Percentiles rank a stretch among this genome's conserved stretches.
Evolutionary conservation across 2,113 vertebrate species (phyloP).

Genomic region (Dinomys branickii): DNA sequence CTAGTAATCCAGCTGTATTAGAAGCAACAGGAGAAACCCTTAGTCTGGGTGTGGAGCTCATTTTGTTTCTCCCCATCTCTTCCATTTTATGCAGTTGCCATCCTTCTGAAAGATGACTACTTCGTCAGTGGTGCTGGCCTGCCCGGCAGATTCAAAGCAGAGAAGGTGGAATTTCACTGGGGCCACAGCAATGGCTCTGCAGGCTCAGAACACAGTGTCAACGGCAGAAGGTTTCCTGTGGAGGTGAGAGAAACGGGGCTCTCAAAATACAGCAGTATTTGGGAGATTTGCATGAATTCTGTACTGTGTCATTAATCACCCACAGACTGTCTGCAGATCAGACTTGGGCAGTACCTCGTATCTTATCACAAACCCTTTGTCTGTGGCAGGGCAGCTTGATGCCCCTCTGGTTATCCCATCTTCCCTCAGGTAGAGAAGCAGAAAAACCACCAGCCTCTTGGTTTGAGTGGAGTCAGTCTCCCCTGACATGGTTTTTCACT

Average conservation of each 20-base stretch:
- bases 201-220: slow-evolving; percentile 97
- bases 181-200: slow-evolving; percentile 95
- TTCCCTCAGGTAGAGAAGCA: background rate
- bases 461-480: background rate
- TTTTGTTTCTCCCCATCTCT: background rate
- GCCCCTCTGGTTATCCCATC: background rate
- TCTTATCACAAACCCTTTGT: background rate
- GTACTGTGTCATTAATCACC: background rate
- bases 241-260: slow-evolving; percentile 90
- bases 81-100: slow-evolving; percentile 90
- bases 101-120: slow-evolving; percentile 97
- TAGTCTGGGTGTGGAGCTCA: slow-evolving; percentile 53
- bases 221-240: slow-evolving; percentile 93
- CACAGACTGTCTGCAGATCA: background rate
- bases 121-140: slow-evolving; percentile 95
- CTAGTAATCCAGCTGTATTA: background rate
- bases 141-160: slow-evolving; percentile 96
- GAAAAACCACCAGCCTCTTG: rapidly evolving
- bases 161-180: slow-evolving; percentile 99
- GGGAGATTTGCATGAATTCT: background rate
- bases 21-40: background rate
- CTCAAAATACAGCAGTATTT: background rate
- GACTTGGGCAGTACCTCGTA: background rate
- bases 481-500: background rate
- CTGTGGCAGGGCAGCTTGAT: background rate